Evolutionary conservation across 2,797 vertebrate species (phyloP).

Genomic region (Myotis planiceps): DNA sequence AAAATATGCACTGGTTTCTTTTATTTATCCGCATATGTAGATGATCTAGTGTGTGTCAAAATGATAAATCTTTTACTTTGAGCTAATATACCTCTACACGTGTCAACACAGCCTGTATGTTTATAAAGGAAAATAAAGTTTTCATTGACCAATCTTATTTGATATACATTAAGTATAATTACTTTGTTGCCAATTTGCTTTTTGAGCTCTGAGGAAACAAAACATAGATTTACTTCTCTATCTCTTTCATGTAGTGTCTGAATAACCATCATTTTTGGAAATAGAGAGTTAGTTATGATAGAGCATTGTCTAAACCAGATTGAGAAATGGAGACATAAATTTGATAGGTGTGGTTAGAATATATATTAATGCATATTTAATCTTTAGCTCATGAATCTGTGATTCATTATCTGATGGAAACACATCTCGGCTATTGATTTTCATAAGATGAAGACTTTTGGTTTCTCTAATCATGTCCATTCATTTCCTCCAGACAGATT

Average conservation of each 20-base stretch:
- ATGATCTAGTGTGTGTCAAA: background rate
- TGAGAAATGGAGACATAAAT: constrained; percentile 13
- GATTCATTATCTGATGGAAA: constrained; percentile 69
- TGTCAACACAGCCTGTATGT: background rate
- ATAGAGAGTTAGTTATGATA: background rate
- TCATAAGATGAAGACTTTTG: constrained; percentile 63
- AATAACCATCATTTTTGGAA: constrained; percentile 38
- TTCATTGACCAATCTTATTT: background rate
- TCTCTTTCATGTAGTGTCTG: background rate
- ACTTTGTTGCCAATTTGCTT: background rate
- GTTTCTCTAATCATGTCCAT: constrained; percentile 69
- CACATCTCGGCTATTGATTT: constrained; percentile 69
- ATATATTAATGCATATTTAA: constrained; percentile 41
- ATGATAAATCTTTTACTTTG: background rate
- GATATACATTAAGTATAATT: background rate
- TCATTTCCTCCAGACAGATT: constrained; percentile 67
- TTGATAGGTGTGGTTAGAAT: background rate
- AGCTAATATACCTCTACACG: background rate
- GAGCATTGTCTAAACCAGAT: constrained; percentile 34
- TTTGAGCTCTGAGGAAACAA: background rate
- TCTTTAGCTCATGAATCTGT: constrained; percentile 33
- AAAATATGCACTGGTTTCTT: background rate
- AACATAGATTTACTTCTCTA: background rate
- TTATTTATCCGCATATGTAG: background rate
- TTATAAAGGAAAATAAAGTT: background rate